Evolutionary conservation across 2,113 vertebrate genomes (phyloP).

Genomic region (Empidonax alnorum): DNA sequence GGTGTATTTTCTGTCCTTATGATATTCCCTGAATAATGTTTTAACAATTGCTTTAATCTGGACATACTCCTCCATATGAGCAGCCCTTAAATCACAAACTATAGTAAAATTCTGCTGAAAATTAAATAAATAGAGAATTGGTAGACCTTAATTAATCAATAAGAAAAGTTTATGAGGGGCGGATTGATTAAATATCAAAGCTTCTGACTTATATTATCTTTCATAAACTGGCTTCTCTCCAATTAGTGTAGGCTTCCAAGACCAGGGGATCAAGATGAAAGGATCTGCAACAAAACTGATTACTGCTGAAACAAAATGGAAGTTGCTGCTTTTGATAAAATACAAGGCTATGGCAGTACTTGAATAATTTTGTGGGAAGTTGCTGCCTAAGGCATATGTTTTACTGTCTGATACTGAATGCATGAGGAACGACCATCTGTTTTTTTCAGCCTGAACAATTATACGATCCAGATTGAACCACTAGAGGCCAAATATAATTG

Average conservation of each 20-base stretch:
- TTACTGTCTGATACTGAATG: constrained; percentile 18
- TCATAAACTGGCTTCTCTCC: constrained; percentile 37
- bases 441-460: constrained; percentile 42
- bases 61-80: neutral
- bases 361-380: constrained; percentile 38
- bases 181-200: constrained; percentile 41
- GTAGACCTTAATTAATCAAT: constrained; percentile 47
- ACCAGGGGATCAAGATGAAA: constrained; percentile 36
- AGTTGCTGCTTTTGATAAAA: constrained; percentile 40
- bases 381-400: constrained; percentile 11
- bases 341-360: neutral
- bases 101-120: constrained; percentile 22
- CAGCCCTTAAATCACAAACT: neutral
- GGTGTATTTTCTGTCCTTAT: neutral
- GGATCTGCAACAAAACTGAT: constrained; percentile 15
- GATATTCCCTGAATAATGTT: neutral
- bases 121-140: constrained; percentile 42
- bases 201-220: constrained; percentile 10
- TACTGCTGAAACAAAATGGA: constrained; percentile 38
- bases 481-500: constrained; percentile 16
- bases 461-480: neutral
- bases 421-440: constrained; percentile 22
- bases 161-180: constrained; percentile 28
- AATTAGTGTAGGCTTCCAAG: constrained; percentile 38
- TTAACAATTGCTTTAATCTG: constrained; percentile 1